Conservation (phyloP, 2,113 vertebrate genomes). For the Acanthisitta chloris region DNA sequence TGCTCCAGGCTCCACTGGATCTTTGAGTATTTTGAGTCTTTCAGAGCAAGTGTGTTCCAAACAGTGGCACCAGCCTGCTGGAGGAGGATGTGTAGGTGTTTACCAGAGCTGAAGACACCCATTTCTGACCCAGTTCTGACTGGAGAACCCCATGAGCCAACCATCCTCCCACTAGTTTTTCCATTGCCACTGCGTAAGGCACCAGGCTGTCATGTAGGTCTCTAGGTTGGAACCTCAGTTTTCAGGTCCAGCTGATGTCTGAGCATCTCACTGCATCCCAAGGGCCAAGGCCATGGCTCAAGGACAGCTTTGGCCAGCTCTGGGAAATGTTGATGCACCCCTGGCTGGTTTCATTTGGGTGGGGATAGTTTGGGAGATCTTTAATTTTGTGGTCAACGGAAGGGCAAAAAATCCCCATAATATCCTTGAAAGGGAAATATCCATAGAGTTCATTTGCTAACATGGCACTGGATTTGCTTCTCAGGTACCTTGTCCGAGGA, state of each 20-base stretch:
- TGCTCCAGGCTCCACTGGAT: background rate
- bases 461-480: background rate
- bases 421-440: background rate
- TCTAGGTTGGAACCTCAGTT: background rate
- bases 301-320: background rate
- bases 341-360: background rate
- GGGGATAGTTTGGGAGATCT: fast-evolving
- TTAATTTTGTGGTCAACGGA: background rate
- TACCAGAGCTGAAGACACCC: fast-evolving
- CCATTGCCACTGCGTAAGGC: background rate
- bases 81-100: background rate
- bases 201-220: background rate
- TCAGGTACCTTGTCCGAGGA: constrained; percentile 80
- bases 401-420: fast-evolving
- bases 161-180: background rate
- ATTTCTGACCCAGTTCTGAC: background rate
- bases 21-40: background rate
- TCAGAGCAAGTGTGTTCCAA: background rate
- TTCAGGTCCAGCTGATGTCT: background rate
- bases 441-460: background rate
- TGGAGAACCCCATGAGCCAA: background rate
- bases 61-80: background rate
- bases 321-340: background rate
- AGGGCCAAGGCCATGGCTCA: background rate
- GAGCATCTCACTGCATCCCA: background rate